Conservation (phyloP, 2,888 invertebrate species). For the Apocheima hispidaria region DNA sequence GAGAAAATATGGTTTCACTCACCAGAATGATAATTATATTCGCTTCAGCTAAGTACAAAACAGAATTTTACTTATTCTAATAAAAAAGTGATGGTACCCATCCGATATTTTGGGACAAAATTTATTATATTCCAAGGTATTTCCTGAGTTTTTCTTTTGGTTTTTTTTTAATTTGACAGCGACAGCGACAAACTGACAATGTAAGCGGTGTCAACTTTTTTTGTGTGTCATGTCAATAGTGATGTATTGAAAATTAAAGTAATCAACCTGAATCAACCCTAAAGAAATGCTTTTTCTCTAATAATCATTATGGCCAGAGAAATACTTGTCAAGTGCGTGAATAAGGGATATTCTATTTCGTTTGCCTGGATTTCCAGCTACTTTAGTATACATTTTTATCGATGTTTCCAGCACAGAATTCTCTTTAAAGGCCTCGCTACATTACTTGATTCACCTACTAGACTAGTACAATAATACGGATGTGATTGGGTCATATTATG, state of each 20-base stretch:
- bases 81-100: conserved; percentile 57
- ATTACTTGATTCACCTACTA: no score
- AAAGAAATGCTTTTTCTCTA: no score
- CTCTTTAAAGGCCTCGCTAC: no score
- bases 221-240: conserved; percentile 33
- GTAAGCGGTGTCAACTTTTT: conserved; percentile 58
- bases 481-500: no score
- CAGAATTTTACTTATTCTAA: conserved; percentile 46
- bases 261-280: no score
- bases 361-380: no score
- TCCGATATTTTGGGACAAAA: conserved; percentile 58
- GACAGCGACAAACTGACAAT: not conserved
- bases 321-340: no score
- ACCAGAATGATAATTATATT: conserved; percentile 82
- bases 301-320: no score
- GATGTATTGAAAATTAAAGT: not conserved
- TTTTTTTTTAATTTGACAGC: conserved; percentile 35
- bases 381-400: no score
- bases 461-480: no score
- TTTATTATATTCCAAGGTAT: conserved; percentile 50
- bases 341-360: no score
- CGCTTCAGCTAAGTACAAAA: conserved; percentile 67
- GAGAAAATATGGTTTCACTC: conserved; percentile 54
- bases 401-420: no score
- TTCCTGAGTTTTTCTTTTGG: conserved; percentile 53